Evolutionary conservation across 2,797 vertebrate genomes (phyloP).

Genomic region (Pyrrhura leucotis): DNA sequence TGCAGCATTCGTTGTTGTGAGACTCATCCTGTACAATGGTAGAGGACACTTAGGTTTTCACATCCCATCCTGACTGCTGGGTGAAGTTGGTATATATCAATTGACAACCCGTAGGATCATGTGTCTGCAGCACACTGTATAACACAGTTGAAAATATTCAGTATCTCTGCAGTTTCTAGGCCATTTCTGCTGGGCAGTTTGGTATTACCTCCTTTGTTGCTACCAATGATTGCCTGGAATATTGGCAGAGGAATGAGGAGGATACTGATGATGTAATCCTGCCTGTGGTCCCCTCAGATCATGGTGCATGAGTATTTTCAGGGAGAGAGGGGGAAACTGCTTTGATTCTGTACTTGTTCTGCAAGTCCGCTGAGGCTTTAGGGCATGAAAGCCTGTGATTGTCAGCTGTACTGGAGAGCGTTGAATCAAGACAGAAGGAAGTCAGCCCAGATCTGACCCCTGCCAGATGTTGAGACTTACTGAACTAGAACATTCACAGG

Average conservation of each 20-base stretch:
- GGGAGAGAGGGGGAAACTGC: neutral
- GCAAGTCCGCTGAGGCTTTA: neutral
- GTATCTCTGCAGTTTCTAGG: neutral
- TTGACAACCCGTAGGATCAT: neutral
- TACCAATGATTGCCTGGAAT: neutral
- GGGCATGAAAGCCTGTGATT: fast-evolving
- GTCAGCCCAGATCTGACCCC: neutral
- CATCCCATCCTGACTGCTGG: neutral
- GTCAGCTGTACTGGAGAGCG: neutral
- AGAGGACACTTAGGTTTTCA: neutral
- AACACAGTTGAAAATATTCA: neutral
- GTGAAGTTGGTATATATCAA: neutral
- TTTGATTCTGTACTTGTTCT: neutral
- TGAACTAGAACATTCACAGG: neutral
- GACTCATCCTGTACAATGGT: neutral
- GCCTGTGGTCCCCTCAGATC: neutral
- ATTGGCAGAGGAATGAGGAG: neutral
- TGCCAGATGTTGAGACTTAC: neutral
- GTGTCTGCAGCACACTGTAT: neutral
- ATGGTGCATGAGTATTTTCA: neutral
- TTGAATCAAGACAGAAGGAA: neutral
- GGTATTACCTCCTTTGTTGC: neutral
- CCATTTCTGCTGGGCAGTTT: neutral
- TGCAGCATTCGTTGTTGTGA: neutral
- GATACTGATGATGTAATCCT: neutral